Conservation (phyloP, 2,888 invertebrate species). For the Ochropleura plecta region DNA sequence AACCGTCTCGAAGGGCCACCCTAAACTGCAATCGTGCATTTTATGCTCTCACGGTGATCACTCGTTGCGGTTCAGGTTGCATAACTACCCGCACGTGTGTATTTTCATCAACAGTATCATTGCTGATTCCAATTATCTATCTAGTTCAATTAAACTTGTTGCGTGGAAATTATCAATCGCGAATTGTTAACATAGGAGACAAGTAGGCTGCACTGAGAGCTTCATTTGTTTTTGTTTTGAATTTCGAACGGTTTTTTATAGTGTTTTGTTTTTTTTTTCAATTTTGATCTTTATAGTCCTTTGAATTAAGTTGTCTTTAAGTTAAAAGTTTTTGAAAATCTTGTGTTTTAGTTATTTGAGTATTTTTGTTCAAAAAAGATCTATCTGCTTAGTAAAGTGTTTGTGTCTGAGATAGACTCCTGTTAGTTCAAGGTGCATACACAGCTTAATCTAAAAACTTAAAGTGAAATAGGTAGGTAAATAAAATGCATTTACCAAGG, state of each 20-base stretch:
- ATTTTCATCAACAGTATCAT: conserved; percentile 43
- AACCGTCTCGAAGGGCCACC: too few relatives aligned
- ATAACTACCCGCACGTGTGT: conserved; percentile 58
- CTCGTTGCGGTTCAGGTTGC: too few relatives aligned
- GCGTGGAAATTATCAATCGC: conserved; percentile 54
- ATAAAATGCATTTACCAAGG: conserved; percentile 38
- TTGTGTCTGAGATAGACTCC: neutral
- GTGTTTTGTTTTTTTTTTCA: neutral
- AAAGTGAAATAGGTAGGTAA: neutral
- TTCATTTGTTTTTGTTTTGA: neutral
- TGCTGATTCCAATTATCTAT: conserved; percentile 64
- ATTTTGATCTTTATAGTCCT: neutral
- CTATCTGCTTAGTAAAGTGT: neutral
- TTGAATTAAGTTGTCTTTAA: neutral
- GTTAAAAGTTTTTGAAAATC: too few relatives aligned
- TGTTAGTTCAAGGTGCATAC: neutral
- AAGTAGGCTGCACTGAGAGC: neutral
- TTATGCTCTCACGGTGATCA: too few relatives aligned
- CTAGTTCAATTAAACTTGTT: conserved; percentile 58
- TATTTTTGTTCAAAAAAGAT: neutral
- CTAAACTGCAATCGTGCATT: too few relatives aligned
- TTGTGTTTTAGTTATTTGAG: neutral
- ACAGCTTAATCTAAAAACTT: neutral
- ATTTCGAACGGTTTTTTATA: neutral
- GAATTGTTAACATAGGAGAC: conserved; percentile 29